Evolutionary conservation across 2,113 vertebrate genomes (phyloP), one percentile per base, ranked within the genome.

Genomic region (Panurus biarmicus): DNA sequence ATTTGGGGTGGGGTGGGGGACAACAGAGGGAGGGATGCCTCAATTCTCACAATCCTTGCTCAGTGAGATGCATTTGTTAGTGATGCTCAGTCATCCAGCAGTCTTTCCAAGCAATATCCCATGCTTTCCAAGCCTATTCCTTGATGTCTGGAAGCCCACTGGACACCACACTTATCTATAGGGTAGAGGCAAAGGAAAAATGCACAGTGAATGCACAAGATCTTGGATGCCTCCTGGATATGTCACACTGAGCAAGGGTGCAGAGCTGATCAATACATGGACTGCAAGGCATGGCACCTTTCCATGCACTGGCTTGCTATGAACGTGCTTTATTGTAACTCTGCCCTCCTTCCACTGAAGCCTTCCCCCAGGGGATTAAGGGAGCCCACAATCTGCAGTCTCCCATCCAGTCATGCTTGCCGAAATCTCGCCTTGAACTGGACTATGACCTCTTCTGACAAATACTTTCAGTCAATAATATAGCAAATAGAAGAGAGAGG

Each of bases 1-100:
- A 76, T 35, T 66, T 21, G 28, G 3, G 4, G 3, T 0, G 7
- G 14, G 3, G 4, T 14, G 1, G 1, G 5, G 4, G 4, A 2
- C 22, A 44, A 15, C 4, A 83, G 31, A 42, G 80, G 60, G 29
- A 80, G 3, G 5, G 8, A 11, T 80, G 40, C 44, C 48, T 75
- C n/a, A 67, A 35, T 40, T 35, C 48, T 85, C 62, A 42, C 7
- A 47, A 56, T 25, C 44, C 71, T 70, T 48, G 14, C 47, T 60
- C 53, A 60, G 24, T 13, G 44, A 84, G 23, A 80, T 26, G 6
- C 23, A 29, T 84, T 66, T 77, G 7, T 40, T 79, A 76, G 45
- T 44, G 25, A 69, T 17, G 11, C 35, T 44, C 48, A 75, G 48
- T 31, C 22, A 77, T 15, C 48, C 80, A 71, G 17, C n/a, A 78